Conservation (phyloP, 2,888 invertebrate genomes). For the Gerosis bhagava region DNA sequence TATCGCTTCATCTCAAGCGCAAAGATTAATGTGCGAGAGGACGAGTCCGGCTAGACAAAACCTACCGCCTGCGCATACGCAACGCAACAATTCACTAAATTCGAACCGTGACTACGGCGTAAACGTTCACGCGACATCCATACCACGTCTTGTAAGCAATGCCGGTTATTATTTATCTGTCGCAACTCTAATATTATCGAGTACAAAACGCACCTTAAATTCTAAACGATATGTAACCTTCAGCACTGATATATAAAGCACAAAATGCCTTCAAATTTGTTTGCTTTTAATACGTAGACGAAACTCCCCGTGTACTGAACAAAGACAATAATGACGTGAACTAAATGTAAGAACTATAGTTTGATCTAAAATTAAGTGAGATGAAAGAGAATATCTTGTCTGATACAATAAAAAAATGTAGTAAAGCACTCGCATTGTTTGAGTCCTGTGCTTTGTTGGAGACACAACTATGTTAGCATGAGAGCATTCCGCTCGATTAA, state of each 20-base stretch:
- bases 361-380: constrained; percentile 78
- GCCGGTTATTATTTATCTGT: constrained; percentile 78
- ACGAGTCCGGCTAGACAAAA: constrained; percentile 70
- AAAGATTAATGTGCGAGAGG: constrained; percentile 75
- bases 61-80: constrained; percentile 68
- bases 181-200: constrained; percentile 50
- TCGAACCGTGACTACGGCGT: constrained; percentile 59
- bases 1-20: constrained; percentile 75
- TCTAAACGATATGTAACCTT: constrained; percentile 29
- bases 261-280: constrained; percentile 18
- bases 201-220: constrained; percentile 32
- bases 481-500: constrained; percentile 76
- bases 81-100: constrained; percentile 62
- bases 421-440: constrained; percentile 71
- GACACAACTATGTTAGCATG: constrained; percentile 71
- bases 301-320: constrained; percentile 40
- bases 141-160: constrained; percentile 63
- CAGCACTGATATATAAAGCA: constrained; percentile 42
- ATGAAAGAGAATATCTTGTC: constrained; percentile 77
- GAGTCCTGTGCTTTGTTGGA: constrained; percentile 68
- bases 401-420: constrained; percentile 78
- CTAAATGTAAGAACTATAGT: constrained; percentile 78
- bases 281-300: constrained; percentile 38
- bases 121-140: constrained; percentile 67
- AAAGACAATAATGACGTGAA: constrained; percentile 77